phyloP scores from a whole-genome alignment of 1,140 invertebrate species.

The Samia ricini region DNA sequence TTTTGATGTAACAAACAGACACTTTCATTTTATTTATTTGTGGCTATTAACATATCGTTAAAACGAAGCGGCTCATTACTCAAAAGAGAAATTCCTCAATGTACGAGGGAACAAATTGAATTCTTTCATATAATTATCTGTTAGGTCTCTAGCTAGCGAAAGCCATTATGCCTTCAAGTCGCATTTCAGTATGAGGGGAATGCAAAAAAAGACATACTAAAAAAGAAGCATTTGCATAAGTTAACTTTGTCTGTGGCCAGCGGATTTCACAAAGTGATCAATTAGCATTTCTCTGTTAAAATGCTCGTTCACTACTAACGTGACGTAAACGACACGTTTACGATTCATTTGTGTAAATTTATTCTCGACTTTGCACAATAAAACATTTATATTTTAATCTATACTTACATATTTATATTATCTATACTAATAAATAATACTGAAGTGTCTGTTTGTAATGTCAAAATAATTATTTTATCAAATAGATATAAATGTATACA shows the following conservation, averaged over 20 bases:
- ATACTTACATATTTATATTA: no score
- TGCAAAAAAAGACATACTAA: conserved; percentile 53
- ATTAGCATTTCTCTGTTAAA: conserved; percentile 58
- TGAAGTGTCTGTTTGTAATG: no score
- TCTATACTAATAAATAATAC: no score
- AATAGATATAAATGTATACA: no score
- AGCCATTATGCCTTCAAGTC: not conserved
- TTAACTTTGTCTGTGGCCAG: conserved; percentile 44
- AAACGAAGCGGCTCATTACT: not conserved
- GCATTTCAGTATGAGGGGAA: conserved; percentile 27
- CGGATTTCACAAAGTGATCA: conserved; percentile 54
- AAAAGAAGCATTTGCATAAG: conserved; percentile 37
- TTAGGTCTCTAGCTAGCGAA: not conserved
- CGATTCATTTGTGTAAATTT: not conserved
- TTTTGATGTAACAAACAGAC: no score
- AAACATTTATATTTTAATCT: not conserved
- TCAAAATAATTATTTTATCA: no score
- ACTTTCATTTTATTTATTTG: no score
- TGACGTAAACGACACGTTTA: conserved; percentile 15
- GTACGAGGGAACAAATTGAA: not conserved
- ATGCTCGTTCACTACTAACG: conserved; percentile 13
- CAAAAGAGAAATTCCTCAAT: not conserved
- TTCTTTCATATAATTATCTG: conserved; percentile 1
- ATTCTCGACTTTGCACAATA: not conserved
- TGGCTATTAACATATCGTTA: not conserved